Conservation (phyloP, 2,113 vertebrate species). For the Nerophis lumbriciformis region DNA sequence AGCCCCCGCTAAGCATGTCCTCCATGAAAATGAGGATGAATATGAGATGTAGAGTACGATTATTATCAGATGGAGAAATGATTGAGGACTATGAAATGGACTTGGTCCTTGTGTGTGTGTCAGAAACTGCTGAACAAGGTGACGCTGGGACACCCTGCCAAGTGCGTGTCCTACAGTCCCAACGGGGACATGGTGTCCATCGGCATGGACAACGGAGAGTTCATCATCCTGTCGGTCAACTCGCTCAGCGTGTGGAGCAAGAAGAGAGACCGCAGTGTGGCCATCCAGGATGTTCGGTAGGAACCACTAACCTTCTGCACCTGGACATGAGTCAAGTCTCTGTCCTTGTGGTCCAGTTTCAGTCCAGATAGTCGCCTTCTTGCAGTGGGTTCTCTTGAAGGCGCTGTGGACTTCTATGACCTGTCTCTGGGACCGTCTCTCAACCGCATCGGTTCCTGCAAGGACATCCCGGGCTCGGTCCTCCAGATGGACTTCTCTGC, state of each 20-base stretch:
- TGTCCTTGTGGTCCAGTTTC: constrained; percentile 72
- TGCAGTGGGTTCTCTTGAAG: constrained; percentile 87
- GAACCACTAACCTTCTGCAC: not conserved
- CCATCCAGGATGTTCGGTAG: constrained; percentile 92
- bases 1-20: no score
- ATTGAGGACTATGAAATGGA: no score
- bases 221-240: constrained; percentile 86
- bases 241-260: constrained; percentile 95
- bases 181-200: constrained; percentile 94
- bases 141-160: constrained; percentile 84
- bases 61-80: no score
- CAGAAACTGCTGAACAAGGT: constrained; percentile 96
- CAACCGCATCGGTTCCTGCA: constrained; percentile 92
- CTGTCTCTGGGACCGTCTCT: constrained; percentile 89
- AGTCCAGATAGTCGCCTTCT: constrained; percentile 89
- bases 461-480: constrained; percentile 89
- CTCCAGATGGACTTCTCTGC: constrained; percentile 96
- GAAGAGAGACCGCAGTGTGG: constrained; percentile 88
- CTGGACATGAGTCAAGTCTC: not conserved
- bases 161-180: constrained; percentile 85
- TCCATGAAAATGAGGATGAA: no score
- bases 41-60: no score
- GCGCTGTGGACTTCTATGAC: constrained; percentile 94
- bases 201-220: constrained; percentile 95
- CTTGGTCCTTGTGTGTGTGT: not conserved